Evolutionary conservation across 2,797 vertebrate genomes (phyloP).

Genomic region (Bradypodion ventrale): DNA sequence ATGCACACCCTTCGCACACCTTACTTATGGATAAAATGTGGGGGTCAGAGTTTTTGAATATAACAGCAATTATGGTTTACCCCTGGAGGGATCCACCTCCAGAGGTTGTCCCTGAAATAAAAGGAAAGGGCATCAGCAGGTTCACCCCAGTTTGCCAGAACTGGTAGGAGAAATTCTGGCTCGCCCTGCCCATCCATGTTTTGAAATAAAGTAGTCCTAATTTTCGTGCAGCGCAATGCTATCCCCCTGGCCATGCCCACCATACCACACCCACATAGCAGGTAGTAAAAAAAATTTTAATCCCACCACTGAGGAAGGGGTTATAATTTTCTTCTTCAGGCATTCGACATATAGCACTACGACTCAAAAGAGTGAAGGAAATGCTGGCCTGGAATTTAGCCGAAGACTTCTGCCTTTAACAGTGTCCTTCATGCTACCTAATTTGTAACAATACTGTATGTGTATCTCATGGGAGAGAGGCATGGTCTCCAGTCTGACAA

Average conservation of each 20-base stretch:
- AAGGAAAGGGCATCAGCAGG: too few species aligned
- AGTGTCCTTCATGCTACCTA: neutral
- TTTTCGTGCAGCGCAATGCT: too few species aligned
- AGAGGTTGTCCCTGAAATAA: neutral
- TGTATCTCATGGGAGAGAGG: neutral
- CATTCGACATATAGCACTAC: neutral
- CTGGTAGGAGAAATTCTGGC: too few species aligned
- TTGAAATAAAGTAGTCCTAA: too few species aligned
- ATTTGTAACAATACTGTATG: neutral
- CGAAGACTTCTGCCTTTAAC: neutral
- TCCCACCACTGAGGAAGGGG: too few species aligned
- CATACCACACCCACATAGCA: too few species aligned
- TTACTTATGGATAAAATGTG: neutral
- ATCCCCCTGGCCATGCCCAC: too few species aligned
- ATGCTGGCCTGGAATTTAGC: constrained; percentile 17
- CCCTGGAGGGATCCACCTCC: neutral
- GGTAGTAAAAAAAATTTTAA: too few species aligned
- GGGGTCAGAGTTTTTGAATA: neutral
- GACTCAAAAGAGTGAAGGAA: neutral
- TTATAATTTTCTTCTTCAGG: neutral
- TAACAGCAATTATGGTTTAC: too few species aligned
- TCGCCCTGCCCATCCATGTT: too few species aligned
- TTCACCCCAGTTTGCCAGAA: too few species aligned
- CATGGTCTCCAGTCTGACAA: constrained; percentile 4
- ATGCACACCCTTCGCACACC: neutral